Evolutionary conservation across 2,888 invertebrate species (phyloP).

Genomic region (Hipparchia semele): DNA sequence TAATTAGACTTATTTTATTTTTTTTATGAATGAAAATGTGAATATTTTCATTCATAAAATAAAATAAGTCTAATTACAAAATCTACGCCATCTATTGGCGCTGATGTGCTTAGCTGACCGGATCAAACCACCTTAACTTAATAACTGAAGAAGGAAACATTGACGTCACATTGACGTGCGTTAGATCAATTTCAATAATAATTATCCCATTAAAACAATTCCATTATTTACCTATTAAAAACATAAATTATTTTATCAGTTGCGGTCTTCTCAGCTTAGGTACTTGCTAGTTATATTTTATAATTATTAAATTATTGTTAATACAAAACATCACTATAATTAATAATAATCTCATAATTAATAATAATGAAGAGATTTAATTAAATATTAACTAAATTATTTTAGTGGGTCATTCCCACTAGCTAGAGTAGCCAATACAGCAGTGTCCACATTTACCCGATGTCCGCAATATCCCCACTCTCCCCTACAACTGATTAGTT

Average conservation of each 20-base stretch:
- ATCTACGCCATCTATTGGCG: no score
- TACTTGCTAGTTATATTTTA: background rate
- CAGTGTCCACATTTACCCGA: no score
- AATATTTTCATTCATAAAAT: no score
- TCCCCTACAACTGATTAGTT: no score
- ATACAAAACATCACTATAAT: background rate
- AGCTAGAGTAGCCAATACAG: no score
- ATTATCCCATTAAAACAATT: conserved; percentile 12
- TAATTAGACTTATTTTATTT: no score
- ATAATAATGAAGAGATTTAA: background rate
- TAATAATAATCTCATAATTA: background rate
- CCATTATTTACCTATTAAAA: conserved; percentile 17
- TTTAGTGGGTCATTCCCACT: no score
- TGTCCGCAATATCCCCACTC: no score
- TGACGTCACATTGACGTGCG: conserved; percentile 27
- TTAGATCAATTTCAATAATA: conserved; percentile 7
- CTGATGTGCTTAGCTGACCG: no score
- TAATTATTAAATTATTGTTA: background rate
- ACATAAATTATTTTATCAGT: conserved; percentile 13
- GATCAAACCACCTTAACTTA: no score
- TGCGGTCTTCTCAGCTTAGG: conserved; percentile 6
- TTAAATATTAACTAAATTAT: background rate
- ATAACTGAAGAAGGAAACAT: conserved; percentile 6
- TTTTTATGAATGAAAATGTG: no score
- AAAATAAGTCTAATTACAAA: no score